Evolutionary conservation across 2,113 vertebrate species (phyloP).

Genomic region (Origma solitaria): DNA sequence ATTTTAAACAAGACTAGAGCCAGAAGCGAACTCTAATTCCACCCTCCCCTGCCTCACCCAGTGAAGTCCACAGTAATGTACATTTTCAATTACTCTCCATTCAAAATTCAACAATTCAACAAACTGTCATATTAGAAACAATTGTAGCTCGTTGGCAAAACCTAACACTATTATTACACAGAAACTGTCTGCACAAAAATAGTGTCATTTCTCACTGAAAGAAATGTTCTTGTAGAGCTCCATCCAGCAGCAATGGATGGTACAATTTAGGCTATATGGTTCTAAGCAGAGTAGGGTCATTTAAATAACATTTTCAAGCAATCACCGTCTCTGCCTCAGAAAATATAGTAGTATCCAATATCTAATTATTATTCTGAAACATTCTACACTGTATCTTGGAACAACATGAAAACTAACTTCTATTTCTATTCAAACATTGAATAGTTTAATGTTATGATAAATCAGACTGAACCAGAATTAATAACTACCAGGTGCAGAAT

Average conservation of each 20-base stretch:
- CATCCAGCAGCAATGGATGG: constrained; percentile 29
- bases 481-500: constrained; percentile 68
- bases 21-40: constrained; percentile 40
- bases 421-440: constrained; percentile 55
- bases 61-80: constrained; percentile 37
- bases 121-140: constrained; percentile 56
- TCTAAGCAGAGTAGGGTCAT: background rate
- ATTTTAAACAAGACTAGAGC: constrained; percentile 40
- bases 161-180: constrained; percentile 48
- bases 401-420: constrained; percentile 55
- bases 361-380: constrained; percentile 57
- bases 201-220: constrained; percentile 22
- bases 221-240: background rate
- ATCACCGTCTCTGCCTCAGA: constrained; percentile 36
- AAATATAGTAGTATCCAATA: constrained; percentile 32
- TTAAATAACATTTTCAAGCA: constrained; percentile 42
- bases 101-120: constrained; percentile 56
- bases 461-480: constrained; percentile 60
- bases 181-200: constrained; percentile 38
- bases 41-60: background rate
- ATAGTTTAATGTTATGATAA: constrained; percentile 50
- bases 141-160: constrained; percentile 29
- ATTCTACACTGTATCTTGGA: constrained; percentile 11
- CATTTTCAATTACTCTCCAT: constrained; percentile 51
- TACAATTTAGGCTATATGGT: background rate